These are phyloP conservation scores for Scophthalmus maximus DNA, from an alignment of 2,113 vertebrate species.

Conservation along the genomic window DNA sequence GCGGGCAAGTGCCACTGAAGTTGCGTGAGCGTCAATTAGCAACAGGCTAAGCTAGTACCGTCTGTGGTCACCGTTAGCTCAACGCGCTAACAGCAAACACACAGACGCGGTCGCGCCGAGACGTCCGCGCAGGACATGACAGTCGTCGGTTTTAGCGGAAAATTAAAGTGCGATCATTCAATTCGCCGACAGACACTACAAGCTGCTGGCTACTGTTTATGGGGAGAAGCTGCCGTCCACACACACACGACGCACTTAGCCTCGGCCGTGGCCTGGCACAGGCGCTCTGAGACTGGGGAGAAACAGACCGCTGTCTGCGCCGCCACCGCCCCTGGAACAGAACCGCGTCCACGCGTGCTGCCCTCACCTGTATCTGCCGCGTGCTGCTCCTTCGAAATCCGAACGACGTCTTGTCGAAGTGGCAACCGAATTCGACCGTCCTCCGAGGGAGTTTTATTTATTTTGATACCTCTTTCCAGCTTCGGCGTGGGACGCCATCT, in stretches of 20 bases:
- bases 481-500: slow-evolving; percentile 86
- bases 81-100: neutral
- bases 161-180: accelerated
- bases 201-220: neutral
- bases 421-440: slow-evolving; percentile 10
- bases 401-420: slow-evolving; percentile 32
- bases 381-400: slow-evolving; percentile 66
- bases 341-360: slow-evolving; percentile 2
- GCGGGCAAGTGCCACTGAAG: neutral
- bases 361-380: slow-evolving; percentile 76
- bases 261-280: slow-evolving; percentile 63
- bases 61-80: neutral
- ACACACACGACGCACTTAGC: slow-evolving; percentile 40
- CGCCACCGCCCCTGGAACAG: slow-evolving; percentile 80
- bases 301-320: slow-evolving; percentile 52
- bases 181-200: neutral
- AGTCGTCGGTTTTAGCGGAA: neutral
- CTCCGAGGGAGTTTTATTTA: slow-evolving; percentile 73
- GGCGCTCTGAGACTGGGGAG: slow-evolving; percentile 36
- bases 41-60: slow-evolving; percentile 43
- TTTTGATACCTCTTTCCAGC: slow-evolving; percentile 80
- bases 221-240: neutral
- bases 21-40: slow-evolving; percentile 47
- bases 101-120: neutral
- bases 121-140: neutral